Percentiles rank a stretch among this genome's conserved stretches.
Conservation (phyloP, 2,797 vertebrate genomes). For the Macropodus opercularis region DNA sequence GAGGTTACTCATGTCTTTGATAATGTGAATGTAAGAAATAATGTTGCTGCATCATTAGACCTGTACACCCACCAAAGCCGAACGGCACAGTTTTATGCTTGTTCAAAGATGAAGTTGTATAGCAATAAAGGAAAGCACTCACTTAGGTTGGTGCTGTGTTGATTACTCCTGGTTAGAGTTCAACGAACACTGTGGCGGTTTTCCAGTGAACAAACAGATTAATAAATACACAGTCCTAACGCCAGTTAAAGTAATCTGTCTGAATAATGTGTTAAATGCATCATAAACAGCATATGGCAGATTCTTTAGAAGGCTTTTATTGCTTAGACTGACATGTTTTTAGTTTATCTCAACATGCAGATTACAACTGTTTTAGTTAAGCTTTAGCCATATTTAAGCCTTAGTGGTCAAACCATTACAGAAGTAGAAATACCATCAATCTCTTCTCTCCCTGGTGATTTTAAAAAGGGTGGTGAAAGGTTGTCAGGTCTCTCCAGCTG, state of each 20-base stretch:
- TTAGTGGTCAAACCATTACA: background rate
- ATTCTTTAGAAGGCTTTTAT: background rate
- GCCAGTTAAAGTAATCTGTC: no score
- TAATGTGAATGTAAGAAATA: no score
- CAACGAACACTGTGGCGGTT: no score
- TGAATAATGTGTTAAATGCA: conserved; percentile 4
- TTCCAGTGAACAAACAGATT: background rate
- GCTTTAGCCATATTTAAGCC: conserved; percentile 3
- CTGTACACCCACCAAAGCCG: no score
- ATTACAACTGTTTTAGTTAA: background rate
- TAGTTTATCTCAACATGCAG: conserved; percentile 5
- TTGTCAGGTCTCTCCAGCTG: no score
- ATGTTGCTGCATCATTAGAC: no score
- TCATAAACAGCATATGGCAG: no score
- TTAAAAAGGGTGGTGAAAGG: background rate
- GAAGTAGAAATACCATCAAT: background rate
- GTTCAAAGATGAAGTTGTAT: conserved; percentile 31
- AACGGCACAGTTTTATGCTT: background rate
- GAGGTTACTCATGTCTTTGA: no score
- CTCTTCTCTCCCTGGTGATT: background rate
- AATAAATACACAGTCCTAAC: background rate
- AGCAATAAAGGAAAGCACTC: background rate
- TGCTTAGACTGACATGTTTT: conserved; percentile 2
- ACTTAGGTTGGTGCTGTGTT: background rate
- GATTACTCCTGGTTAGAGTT: background rate